Conservation (phyloP, 2,888 invertebrate species). For the Sepiola atlantica region DNA sequence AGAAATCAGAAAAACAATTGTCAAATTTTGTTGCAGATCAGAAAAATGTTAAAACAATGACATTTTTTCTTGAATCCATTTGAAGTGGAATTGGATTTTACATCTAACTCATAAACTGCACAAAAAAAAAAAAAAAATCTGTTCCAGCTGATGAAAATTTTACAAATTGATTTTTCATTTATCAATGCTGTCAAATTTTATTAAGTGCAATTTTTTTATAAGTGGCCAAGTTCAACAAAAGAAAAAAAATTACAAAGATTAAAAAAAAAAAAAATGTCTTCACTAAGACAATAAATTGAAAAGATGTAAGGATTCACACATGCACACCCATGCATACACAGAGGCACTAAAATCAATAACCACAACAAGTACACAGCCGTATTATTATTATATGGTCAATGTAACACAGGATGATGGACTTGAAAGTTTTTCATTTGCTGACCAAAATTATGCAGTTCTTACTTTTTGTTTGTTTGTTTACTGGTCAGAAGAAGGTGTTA, state of each 20-base stretch:
- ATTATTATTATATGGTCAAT: background rate
- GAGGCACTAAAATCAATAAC: slow-evolving; percentile 15
- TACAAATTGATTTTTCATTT: background rate
- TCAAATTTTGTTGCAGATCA: background rate
- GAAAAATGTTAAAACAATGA: background rate
- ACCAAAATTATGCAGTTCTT: background rate
- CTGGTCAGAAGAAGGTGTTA: background rate
- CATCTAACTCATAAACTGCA: background rate
- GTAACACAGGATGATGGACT: background rate
- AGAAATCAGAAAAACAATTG: background rate
- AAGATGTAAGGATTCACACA: background rate
- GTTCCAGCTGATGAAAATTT: background rate
- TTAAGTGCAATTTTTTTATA: background rate
- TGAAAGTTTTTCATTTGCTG: background rate
- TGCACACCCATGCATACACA: background rate
- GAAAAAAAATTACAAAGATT: background rate
- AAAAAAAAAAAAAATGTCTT: background rate
- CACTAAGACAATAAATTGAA: background rate
- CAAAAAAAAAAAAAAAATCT: background rate
- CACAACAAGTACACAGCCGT: background rate
- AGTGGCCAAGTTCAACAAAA: background rate
- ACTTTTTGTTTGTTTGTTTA: background rate
- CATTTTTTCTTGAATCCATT: background rate
- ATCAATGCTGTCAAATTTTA: background rate
- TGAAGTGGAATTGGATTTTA: background rate